Evolutionary conservation across 2,797 vertebrate species (phyloP).

Genomic region (Gambelia wislizenii): DNA sequence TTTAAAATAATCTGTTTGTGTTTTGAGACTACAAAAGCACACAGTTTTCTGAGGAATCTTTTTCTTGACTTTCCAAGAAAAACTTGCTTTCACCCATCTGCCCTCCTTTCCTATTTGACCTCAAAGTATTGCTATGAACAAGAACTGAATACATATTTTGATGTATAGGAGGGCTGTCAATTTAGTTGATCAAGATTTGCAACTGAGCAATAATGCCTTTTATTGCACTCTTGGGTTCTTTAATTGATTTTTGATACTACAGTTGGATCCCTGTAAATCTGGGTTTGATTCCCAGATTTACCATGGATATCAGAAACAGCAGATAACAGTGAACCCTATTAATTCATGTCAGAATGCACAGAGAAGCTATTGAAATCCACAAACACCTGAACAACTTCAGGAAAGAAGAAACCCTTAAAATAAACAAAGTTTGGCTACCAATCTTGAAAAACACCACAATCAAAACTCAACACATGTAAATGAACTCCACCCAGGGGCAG

Average conservation of each 20-base stretch:
- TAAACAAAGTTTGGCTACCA: too few relatives aligned
- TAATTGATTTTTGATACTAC: slow-evolving; percentile 34
- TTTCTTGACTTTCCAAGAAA: slow-evolving; percentile 57
- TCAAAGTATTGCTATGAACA: slow-evolving; percentile 37
- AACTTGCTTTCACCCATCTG: slow-evolving; percentile 42
- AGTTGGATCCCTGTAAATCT: too few relatives aligned
- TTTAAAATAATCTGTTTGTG: slow-evolving; percentile 25
- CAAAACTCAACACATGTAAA: too few relatives aligned
- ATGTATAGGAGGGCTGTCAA: slow-evolving; percentile 1
- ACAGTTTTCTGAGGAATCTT: slow-evolving; percentile 52
- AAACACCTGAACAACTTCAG: too few relatives aligned
- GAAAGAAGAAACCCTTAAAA: too few relatives aligned
- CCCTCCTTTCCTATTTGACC: slow-evolving; percentile 33
- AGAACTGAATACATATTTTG: slow-evolving; percentile 12
- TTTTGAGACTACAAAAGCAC: slow-evolving; percentile 42
- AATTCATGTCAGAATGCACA: too few relatives aligned
- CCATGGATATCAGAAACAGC: too few relatives aligned
- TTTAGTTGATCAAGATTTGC: slow-evolving; percentile 28
- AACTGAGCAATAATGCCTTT: slow-evolving; percentile 24
- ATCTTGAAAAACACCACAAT: too few relatives aligned
- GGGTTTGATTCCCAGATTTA: too few relatives aligned
- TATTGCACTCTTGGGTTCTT: slow-evolving; percentile 26
- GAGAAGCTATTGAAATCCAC: too few relatives aligned
- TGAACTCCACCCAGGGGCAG: too few relatives aligned
- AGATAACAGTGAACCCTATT: too few relatives aligned